These are phyloP conservation scores for Irena cyanogastra DNA, from an alignment of 2,113 vertebrate genomes.

Conservation along the genomic window DNA sequence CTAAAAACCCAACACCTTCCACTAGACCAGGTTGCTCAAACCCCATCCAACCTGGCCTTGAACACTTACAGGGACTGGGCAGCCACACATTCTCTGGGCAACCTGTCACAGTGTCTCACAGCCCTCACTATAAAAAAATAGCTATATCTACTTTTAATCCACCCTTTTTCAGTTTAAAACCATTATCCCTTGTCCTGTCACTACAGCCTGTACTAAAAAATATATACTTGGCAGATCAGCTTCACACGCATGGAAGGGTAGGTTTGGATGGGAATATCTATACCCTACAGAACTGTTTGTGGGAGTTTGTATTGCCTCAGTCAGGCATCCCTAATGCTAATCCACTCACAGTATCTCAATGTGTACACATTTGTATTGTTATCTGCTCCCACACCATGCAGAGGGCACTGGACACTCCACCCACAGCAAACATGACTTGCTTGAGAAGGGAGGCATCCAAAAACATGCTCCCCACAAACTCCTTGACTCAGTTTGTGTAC, in stretches of 20 bases:
- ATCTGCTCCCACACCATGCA: neutral
- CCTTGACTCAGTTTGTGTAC: neutral
- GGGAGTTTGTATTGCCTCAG: neutral
- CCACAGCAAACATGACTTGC: neutral
- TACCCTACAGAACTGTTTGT: neutral
- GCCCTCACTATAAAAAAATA: accelerated
- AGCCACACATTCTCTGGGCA: neutral
- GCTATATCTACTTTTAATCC: neutral
- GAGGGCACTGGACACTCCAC: neutral
- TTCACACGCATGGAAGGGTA: neutral
- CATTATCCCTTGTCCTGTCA: neutral
- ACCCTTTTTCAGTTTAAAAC: neutral
- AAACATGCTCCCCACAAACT: neutral
- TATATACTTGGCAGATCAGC: neutral
- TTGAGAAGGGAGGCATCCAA: neutral
- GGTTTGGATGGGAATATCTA: neutral
- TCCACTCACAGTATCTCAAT: neutral
- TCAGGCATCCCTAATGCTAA: neutral
- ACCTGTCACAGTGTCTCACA: neutral
- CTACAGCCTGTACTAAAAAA: neutral
- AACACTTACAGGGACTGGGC: accelerated
- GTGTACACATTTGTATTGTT: neutral
- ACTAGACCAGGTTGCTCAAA: neutral
- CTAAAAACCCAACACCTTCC: neutral
- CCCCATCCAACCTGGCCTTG: neutral